Percentiles rank a stretch among this genome's conserved stretches.
phyloP scores from a whole-genome alignment of 2,888 invertebrate species.

The Lordiphosa andalusiaca region DNA sequence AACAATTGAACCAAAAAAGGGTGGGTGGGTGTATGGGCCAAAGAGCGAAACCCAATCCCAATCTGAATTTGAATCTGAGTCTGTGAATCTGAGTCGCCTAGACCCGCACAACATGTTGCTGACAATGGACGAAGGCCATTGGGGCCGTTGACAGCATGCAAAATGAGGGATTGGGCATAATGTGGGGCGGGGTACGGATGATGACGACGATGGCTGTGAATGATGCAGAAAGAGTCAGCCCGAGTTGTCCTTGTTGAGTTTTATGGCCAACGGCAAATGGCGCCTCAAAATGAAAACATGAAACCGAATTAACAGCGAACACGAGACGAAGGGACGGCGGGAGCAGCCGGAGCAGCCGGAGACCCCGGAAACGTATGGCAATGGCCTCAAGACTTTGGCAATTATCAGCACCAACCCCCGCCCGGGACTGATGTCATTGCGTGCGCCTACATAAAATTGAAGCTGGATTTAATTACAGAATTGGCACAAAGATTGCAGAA shows the following conservation, averaged over 20 bases:
- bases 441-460: constrained; percentile 56
- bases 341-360: too few species aligned
- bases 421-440: constrained; percentile 44
- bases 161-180: constrained; percentile 17
- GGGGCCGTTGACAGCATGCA: constrained; percentile 30
- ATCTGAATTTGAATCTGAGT: too few species aligned
- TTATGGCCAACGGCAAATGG: constrained; percentile 59
- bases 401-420: constrained; percentile 33
- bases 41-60: constrained; percentile 14
- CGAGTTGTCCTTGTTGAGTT: constrained; percentile 42
- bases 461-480: constrained; percentile 63
- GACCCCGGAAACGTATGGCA: constrained; percentile 44
- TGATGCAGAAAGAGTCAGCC: constrained; percentile 34
- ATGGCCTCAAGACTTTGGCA: constrained; percentile 43
- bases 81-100: too few species aligned
- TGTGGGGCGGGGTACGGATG: not conserved
- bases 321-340: constrained; percentile 25
- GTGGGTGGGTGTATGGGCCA: constrained; percentile 6
- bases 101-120: constrained; percentile 19
- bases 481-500: not conserved
- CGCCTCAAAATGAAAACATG: constrained; percentile 61
- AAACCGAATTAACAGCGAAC: constrained; percentile 62
- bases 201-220: constrained; percentile 22
- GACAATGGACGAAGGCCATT: constrained; percentile 24
- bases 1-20: constrained; percentile 2